Evolutionary conservation across 2,113 vertebrate genomes (phyloP).

Genomic region (Callopanchax toddi): DNA sequence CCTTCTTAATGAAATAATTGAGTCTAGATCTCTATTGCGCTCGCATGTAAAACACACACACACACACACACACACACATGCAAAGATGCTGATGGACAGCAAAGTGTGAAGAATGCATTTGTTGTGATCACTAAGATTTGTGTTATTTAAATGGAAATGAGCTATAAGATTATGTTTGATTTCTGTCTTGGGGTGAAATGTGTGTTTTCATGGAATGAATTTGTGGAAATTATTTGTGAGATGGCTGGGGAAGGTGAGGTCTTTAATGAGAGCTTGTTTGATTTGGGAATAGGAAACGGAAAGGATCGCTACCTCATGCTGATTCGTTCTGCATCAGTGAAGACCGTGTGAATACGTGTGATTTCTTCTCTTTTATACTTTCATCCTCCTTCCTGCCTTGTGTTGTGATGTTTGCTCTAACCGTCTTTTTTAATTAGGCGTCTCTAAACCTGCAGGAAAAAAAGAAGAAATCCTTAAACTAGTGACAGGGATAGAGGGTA

Average conservation of each 20-base stretch:
- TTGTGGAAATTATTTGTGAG: constrained; percentile 70
- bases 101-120: constrained; percentile 38
- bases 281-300: constrained; percentile 79
- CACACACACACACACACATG: constrained; percentile 15
- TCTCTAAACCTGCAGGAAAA: constrained; percentile 11
- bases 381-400: background rate
- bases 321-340: constrained; percentile 54
- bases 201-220: constrained; percentile 68
- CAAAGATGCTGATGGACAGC: constrained; percentile 45
- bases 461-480: constrained; percentile 35
- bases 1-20: constrained; percentile 78
- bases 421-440: constrained; percentile 33
- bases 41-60: constrained; percentile 29
- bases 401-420: constrained; percentile 27
- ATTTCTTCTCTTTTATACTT: background rate
- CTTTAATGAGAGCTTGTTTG: constrained; percentile 80
- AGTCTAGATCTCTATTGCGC: constrained; percentile 65
- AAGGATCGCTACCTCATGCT: constrained; percentile 34
- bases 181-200: constrained; percentile 63
- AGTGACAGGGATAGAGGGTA: constrained; percentile 32
- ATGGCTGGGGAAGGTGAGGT: constrained; percentile 40
- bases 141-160: constrained; percentile 82
- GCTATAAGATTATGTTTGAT: constrained; percentile 70
- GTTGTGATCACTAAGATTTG: constrained; percentile 70
- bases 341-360: constrained; percentile 25